Evolutionary conservation across 2,888 invertebrate species (phyloP).

Genomic region (Norana najaformis): DNA sequence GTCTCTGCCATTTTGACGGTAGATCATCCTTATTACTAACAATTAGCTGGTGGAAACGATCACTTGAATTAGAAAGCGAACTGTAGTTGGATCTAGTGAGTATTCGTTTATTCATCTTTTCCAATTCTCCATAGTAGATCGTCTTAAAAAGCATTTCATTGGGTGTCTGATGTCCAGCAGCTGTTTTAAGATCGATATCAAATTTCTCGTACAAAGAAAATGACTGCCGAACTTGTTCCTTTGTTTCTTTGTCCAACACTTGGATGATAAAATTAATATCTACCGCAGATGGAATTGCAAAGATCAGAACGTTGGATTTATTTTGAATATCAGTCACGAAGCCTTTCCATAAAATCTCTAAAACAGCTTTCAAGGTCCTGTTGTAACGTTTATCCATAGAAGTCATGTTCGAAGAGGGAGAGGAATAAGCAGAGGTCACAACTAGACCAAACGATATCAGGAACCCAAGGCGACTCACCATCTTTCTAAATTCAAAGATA

Average conservation of each 20-base stretch:
- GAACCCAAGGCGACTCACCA: neutral
- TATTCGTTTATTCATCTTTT: neutral
- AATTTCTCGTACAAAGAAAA: neutral
- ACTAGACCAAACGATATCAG: neutral
- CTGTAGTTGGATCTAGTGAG: neutral
- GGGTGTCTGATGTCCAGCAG: neutral
- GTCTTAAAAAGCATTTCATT: neutral
- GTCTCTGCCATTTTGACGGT: neutral
- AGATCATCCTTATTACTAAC: neutral
- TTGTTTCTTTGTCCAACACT: neutral
- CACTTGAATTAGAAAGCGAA: neutral
- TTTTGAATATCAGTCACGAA: neutral
- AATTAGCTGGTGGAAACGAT: constrained; percentile 4
- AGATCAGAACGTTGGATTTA: neutral
- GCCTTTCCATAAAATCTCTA: neutral
- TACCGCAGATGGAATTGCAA: neutral
- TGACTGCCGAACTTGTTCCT: neutral
- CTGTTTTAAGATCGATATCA: neutral
- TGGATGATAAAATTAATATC: neutral
- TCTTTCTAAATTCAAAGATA: neutral
- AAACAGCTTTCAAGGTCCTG: neutral
- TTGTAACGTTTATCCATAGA: too few relatives aligned
- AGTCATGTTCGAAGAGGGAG: neutral
- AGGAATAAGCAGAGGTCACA: neutral
- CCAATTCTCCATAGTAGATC: neutral